Evolutionary conservation across 1,140 invertebrate genomes (phyloP).

Genomic region (Aphelinus atriplicis): DNA sequence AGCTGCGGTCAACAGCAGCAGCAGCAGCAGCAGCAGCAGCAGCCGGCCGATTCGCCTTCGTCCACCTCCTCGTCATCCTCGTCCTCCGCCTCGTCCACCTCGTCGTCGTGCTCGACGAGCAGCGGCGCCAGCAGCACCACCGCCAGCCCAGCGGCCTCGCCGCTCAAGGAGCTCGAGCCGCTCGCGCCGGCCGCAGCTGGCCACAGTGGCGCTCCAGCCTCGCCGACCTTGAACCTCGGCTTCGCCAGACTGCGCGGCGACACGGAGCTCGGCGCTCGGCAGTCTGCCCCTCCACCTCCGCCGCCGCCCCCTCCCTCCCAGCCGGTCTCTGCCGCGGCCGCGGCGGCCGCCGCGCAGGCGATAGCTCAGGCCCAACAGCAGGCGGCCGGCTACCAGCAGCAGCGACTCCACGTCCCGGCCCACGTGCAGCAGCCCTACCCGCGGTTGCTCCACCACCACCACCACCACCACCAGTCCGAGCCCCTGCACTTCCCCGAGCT

Average conservation of each 20-base stretch:
- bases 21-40: neutral
- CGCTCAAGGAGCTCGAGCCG: conserved; percentile 30
- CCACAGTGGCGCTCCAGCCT: conserved; percentile 47
- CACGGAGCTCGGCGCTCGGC: conserved; percentile 47
- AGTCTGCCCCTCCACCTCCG: conserved; percentile 16
- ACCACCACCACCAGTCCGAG: too few species aligned
- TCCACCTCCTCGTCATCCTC: neutral
- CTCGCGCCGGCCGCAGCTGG: conserved; percentile 40
- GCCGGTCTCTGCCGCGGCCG: neutral
- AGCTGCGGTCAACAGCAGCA: conserved; percentile 67
- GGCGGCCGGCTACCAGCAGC: neutral
- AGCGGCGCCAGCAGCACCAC: conserved; percentile 2
- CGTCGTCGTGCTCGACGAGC: neutral
- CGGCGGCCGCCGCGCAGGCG: conserved; percentile 11
- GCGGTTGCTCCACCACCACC: too few species aligned
- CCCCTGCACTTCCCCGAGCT: too few species aligned
- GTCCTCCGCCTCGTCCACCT: neutral
- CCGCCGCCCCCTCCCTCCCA: neutral
- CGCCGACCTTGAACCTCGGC: conserved; percentile 67
- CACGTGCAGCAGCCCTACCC: too few species aligned
- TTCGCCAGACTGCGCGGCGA: conserved; percentile 65
- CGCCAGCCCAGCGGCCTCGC: conserved; percentile 41
- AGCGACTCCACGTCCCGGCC: neutral
- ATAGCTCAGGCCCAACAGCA: conserved; percentile 4
- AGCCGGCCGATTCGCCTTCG: neutral